Base-by-base conservation (phyloP, 2,113 vertebrate genomes). In the Coregonus clupeaformis region DNA sequence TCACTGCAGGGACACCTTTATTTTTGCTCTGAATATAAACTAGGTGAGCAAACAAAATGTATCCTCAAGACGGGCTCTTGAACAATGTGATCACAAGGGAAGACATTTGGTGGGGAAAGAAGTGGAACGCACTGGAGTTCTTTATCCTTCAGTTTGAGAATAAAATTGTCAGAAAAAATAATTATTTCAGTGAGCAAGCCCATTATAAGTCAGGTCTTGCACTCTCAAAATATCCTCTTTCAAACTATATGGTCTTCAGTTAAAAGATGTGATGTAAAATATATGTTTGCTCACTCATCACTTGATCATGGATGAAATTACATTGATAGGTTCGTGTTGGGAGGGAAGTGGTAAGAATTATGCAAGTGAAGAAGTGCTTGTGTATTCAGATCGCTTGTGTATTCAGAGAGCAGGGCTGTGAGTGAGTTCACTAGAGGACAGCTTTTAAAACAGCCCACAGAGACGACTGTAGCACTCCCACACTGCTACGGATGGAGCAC, bases 151-250 rank as follows among this genome's bases (percentile, higher is more conserved):
- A 18, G 14, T 20, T 7, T 2, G 20, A 62, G 18, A 62, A 24
- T 62, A 62, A 20, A n/a, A 62, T 16, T 62, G 59, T 62, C 78
- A 74, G 65, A 83, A 73, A 73, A 80, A 72, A 73, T 69, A n/a
- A 36, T 7, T 67, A 76, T 36, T 36, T 36, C 2, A 36, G 5
- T n/a, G 62, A 24, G 24, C 52, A 55, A 20, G 52, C 5, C 32
- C 32, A 18, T 55, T 55, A 16, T 55, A 18, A 55, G 5, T 4
- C 16, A 55, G 52, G 18, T 36, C 7, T 36, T 6, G 36, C 36
- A 55, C 16, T 52, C 16, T 16, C 13, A 52, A 14, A 52, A 52
- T 52, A 16, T n/a, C n/a, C 57, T 59, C 18, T 59, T 59, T 59
- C 18, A 22, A 22, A 1, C 20, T 6, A 3, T 16, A 52, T 14